Percentiles rank a stretch among this genome's conserved stretches.
phyloP scores from a whole-genome alignment of 1,140 invertebrate genomes.

The Bombus superbus region DNA sequence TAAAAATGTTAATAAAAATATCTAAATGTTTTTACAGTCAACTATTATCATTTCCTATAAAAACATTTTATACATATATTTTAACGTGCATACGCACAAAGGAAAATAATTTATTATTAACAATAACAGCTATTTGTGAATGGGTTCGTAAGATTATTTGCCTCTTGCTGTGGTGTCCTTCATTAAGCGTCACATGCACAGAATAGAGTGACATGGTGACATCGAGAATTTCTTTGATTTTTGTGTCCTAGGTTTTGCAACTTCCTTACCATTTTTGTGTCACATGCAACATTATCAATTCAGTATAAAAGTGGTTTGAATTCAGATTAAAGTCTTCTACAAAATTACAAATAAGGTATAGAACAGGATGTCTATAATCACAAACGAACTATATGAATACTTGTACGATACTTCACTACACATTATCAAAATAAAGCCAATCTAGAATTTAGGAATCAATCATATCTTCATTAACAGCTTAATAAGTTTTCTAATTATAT shows the following conservation, averaged over 20 bases:
- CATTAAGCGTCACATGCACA: no score
- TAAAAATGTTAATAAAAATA: conserved; percentile 81
- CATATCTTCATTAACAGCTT: no score
- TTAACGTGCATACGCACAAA: not conserved
- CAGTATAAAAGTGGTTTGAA: not conserved
- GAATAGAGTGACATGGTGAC: no score
- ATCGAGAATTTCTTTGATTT: no score
- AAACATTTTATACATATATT: not conserved
- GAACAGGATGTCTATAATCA: not conserved
- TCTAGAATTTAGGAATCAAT: no score
- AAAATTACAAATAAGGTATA: not conserved
- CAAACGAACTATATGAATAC: not conserved
- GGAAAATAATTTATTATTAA: not conserved
- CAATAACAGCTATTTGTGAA: not conserved
- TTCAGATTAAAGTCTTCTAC: not conserved
- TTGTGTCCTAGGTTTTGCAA: no score
- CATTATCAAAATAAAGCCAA: no score
- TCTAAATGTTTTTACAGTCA: conserved; percentile 77
- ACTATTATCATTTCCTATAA: not conserved
- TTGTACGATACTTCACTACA: not conserved
- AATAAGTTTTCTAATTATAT: no score
- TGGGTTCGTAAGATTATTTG: no score
- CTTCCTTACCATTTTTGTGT: not conserved
- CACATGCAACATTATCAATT: not conserved
- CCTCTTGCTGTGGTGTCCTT: no score